Evolutionary conservation across 2,113 vertebrate species (phyloP).

Genomic region (Etheostoma spectabile): DNA sequence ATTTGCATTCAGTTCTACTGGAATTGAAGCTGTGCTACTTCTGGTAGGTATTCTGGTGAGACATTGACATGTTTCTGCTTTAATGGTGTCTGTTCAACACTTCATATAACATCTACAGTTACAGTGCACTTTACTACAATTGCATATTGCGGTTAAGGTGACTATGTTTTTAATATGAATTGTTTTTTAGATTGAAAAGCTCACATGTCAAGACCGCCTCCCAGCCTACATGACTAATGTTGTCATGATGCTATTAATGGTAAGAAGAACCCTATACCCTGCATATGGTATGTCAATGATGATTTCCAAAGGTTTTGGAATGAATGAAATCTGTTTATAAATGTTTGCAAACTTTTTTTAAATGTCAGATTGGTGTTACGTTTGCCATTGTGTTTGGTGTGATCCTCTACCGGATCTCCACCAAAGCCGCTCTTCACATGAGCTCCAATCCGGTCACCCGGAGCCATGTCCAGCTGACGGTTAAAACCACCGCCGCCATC

Average conservation of each 20-base stretch:
- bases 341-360: background rate
- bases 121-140: background rate
- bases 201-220: constrained; percentile 93
- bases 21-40: background rate
- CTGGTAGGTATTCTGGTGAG: too few species aligned
- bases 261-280: constrained; percentile 72
- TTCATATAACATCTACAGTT: background rate
- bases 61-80: background rate
- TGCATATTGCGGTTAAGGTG: background rate
- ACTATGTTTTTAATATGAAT: constrained; percentile 52
- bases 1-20: background rate
- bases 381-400: constrained; percentile 98
- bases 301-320: background rate
- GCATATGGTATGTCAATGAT: background rate
- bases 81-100: background rate
- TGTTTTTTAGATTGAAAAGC: constrained; percentile 89
- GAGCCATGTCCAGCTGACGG: constrained; percentile 91
- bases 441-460: constrained; percentile 91
- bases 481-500: constrained; percentile 96
- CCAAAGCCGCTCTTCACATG: constrained; percentile 93
- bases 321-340: background rate
- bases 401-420: constrained; percentile 97
- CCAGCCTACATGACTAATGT: constrained; percentile 95
- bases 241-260: constrained; percentile 96
- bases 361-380: constrained; percentile 91